Percentiles rank a stretch among this genome's conserved stretches.
These are phyloP conservation scores for Nanorana parkeri DNA, from an alignment of 2,113 vertebrate genomes.

Conservation along the genomic window DNA sequence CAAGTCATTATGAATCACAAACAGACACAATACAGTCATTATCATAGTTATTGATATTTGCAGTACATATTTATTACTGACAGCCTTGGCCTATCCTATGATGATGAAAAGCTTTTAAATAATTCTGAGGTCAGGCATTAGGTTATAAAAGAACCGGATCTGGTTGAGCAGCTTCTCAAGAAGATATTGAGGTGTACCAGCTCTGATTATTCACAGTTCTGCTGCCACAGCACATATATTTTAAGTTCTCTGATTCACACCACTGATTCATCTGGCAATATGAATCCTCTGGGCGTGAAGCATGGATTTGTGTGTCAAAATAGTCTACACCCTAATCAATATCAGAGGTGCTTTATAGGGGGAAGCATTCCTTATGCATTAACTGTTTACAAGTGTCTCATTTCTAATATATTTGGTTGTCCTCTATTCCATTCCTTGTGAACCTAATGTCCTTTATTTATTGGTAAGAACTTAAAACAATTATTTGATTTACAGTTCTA, in stretches of 20 bases:
- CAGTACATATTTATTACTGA: slow-evolving; percentile 1
- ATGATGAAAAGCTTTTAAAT: slow-evolving; percentile 6
- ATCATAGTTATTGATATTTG: neutral
- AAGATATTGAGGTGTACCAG: slow-evolving; percentile 11
- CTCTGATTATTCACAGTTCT: neutral
- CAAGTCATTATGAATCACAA: neutral
- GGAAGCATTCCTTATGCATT: neutral
- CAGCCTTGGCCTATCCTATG: neutral
- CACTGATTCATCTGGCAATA: slow-evolving; percentile 11
- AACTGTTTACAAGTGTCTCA: neutral
- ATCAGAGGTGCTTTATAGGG: neutral
- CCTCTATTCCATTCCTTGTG: too few relatives aligned
- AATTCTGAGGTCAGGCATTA: neutral
- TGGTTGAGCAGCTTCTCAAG: slow-evolving; percentile 3
- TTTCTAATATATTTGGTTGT: too few relatives aligned
- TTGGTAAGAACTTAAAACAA: too few relatives aligned
- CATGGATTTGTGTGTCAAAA: slow-evolving; percentile 12
- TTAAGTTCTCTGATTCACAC: slow-evolving; percentile 29
- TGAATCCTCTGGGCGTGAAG: slow-evolving; percentile 30
- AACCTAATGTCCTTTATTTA: too few relatives aligned
- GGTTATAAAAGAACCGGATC: neutral
- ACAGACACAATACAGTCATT: neutral
- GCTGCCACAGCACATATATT: slow-evolving; percentile 12
- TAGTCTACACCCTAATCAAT: slow-evolving; percentile 28
- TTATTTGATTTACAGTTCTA: too few relatives aligned